Evolutionary conservation across 2,797 vertebrate genomes (phyloP), one percentile per base, ranked within the genome.

Genomic region (Hemibagrus guttatus): DNA sequence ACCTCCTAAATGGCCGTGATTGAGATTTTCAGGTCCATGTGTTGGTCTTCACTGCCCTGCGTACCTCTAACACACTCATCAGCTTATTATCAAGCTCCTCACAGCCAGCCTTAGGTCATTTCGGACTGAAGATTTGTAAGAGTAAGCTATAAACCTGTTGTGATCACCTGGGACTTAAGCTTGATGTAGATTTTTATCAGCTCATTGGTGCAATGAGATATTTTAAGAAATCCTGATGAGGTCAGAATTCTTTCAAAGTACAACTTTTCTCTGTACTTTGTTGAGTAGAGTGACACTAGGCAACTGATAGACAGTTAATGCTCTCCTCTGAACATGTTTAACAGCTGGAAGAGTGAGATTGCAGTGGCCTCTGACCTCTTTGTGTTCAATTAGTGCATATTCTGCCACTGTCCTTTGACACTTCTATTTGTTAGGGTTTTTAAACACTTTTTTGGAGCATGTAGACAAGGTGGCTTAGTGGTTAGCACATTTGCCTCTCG

Each of bases 1-100:
- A 49, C 56, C 56, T 84, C 19, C 59, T 63, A 61, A 84, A 61
- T 31, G 58, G n/a, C 16, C 76, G 71, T 23, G 56, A n/a, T 56
- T 17, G 35, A 80, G 78, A 61, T 80, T 71, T 71, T 56, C 46
- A 71, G 46, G 66, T 59, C 9, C 76, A 21, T 23, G 35, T 79
- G 54, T 58, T 78, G 31, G 19, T 31, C 31, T 26, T 8, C 58
- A 0, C 39, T 63, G 42, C 58, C 39, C 17, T 75, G 11, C 58
- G 75, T n/a, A 75, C 26, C 6, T 75, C 17, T 6, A 35, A 52
- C 46, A 52, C 17, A 52, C n/a, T 82, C n/a, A 28, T 31, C 42
- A 81, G 42, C 7, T 31, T 49, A 6, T 21, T 68, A 68, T 66
- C 63, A 14, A 31, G 17, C n/a, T 31, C 9, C 31, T 35, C 31